Evolutionary conservation across 2,113 vertebrate genomes (phyloP), one percentile per base, ranked within the genome.

Genomic region (Dryoscopus gambensis): DNA sequence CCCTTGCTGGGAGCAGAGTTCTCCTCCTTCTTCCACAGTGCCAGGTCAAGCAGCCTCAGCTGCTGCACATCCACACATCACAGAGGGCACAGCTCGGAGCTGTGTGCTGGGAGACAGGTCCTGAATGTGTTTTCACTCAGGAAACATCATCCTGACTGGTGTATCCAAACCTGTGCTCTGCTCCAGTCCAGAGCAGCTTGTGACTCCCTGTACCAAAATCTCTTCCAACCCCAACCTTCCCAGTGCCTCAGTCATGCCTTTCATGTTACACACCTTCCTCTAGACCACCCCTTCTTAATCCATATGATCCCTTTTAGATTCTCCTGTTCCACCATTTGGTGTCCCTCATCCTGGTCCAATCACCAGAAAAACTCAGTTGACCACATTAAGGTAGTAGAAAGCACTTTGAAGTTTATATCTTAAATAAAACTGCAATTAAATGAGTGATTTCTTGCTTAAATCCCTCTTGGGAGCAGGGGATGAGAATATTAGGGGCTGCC

Each of bases 391-490:
- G 17, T 14, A 71, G 30, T 15, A 67, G 39, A 93, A 93, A 87
- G 5, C 14, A 23, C 56, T 87, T 50, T 80, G 31, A 60, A 67
- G 27, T 50, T 59, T 59, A 1, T 35, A 28, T 53, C 31, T 65
- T 78, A 63, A 37, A 73, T 37, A 87, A 91, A 84, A 31, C 5
- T 57, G 50, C 23, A 62, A 14, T 82, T 37, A 81, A 67, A 75
- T 33, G 11, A 68, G 25, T 2, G 7, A 55, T 39, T 92, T 63
- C 17, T 79, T 68, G 20, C 11, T 75, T 64, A 56, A 93, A 76
- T 27, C 15, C 4, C 55, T 81, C 2, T 0, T 27, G 15, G 39
- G 35, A 83, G 22, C 20, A 63, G n/a, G 4, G 3, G 4, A 0
- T 49, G 27, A 80, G 40, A 60, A 50, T 9, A 57, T 30, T 27